Evolutionary conservation across 2,888 invertebrate genomes (phyloP).

Genomic region (Yponomeuta malinellus): DNA sequence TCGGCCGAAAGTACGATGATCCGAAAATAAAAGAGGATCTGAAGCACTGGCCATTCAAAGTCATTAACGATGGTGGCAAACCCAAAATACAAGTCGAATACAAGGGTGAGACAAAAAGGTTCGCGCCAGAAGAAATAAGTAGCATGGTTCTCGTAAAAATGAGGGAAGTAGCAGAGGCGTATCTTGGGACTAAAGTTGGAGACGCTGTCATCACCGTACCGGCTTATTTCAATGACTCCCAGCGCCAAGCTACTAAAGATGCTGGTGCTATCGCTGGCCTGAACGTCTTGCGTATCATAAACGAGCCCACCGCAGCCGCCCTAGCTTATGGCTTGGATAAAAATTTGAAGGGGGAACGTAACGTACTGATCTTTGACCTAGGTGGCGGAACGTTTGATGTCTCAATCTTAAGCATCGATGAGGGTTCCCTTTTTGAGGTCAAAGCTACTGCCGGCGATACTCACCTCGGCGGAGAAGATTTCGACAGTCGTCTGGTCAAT

Average conservation of each 20-base stretch:
- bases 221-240: slow-evolving; percentile 47
- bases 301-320: slow-evolving; percentile 87
- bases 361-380: not conserved
- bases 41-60: slow-evolving; percentile 89
- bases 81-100: slow-evolving; percentile 80
- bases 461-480: slow-evolving; percentile 48
- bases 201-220: slow-evolving; percentile 88
- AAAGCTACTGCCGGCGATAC: slow-evolving; percentile 91
- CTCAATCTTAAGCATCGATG: slow-evolving; percentile 87
- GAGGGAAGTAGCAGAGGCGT: slow-evolving; percentile 79
- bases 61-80: slow-evolving; percentile 78
- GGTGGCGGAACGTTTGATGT: slow-evolving; percentile 84
- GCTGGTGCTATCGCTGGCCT: not conserved
- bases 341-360: slow-evolving; percentile 68
- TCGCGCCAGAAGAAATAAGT: slow-evolving; percentile 82
- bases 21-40: slow-evolving; percentile 84
- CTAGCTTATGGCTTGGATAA: slow-evolving; percentile 82
- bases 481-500: slow-evolving; percentile 78
- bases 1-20: slow-evolving; percentile 86
- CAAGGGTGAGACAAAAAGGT: slow-evolving; percentile 77
- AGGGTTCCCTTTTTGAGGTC: slow-evolving; percentile 85
- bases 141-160: slow-evolving; percentile 78
- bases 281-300: slow-evolving; percentile 81
- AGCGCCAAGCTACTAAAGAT: not conserved
- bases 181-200: slow-evolving; percentile 78